Percentiles rank a stretch among this genome's conserved stretches.
Evolutionary conservation across 2,888 invertebrate genomes (phyloP).

Genomic region (Alloscopus bannaensis): DNA sequence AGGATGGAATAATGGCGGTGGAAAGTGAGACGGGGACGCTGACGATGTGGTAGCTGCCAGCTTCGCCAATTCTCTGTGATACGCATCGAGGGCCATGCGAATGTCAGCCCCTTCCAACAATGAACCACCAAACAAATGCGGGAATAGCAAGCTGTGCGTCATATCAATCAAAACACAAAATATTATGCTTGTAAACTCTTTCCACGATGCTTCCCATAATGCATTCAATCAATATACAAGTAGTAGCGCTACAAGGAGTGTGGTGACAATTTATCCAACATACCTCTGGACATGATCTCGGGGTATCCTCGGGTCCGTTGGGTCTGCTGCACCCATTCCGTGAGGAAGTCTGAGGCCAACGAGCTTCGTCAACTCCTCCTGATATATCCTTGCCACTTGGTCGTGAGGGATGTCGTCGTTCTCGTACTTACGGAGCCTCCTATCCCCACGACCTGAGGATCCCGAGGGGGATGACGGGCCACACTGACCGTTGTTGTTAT

Average conservation of each 20-base stretch:
- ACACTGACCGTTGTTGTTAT: conserved; percentile 77
- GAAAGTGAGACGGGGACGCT: conserved; percentile 80
- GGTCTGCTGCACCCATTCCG: conserved; percentile 73
- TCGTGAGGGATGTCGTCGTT: conserved; percentile 97
- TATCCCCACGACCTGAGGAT: conserved; percentile 83
- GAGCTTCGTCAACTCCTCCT: conserved; percentile 94
- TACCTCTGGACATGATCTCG: conserved; percentile 89
- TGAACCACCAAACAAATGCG: conserved; percentile 88
- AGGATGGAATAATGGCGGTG: conserved; percentile 83
- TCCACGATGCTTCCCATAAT: too few relatives aligned
- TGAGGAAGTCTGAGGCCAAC: conserved; percentile 87
- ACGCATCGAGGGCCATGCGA: conserved; percentile 91
- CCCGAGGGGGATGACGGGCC: conserved; percentile 88
- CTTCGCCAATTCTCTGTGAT: conserved; percentile 94
- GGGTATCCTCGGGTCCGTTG: conserved; percentile 71
- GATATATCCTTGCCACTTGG: conserved; percentile 95
- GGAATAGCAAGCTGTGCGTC: conserved; percentile 82
- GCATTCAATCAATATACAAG: neutral
- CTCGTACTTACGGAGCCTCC: conserved; percentile 89
- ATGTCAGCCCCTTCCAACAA: conserved; percentile 83
- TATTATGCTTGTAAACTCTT: neutral
- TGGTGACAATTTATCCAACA: conserved; percentile 74
- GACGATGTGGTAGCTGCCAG: conserved; percentile 78
- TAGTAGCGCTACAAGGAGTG: too few relatives aligned
- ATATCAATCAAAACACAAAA: neutral